phyloP scores from a whole-genome alignment of 2,888 invertebrate species.

The Dolichopus griseipennis region DNA sequence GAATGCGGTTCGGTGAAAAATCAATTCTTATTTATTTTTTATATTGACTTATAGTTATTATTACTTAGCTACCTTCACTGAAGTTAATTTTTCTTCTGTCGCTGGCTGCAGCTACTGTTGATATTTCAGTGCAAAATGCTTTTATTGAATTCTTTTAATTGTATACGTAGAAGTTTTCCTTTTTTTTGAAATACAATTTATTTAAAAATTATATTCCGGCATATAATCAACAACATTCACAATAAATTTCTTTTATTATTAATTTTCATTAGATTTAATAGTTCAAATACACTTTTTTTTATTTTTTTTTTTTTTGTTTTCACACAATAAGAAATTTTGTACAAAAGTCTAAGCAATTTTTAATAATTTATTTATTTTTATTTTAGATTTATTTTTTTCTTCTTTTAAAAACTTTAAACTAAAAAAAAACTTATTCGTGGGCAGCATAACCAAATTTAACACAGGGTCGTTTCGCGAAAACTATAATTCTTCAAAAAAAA shows the following conservation, averaged over 20 bases:
- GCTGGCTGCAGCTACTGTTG: neutral
- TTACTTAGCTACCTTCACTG: neutral
- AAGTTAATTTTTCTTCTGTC: neutral
- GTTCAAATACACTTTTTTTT: neutral
- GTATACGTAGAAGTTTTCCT: neutral
- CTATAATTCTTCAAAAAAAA: too few species aligned
- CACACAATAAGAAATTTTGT: neutral
- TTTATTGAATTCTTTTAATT: neutral
- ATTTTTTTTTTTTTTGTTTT: neutral
- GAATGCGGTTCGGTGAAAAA: neutral
- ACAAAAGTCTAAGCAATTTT: neutral
- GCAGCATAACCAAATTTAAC: neutral
- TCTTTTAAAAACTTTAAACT: too few species aligned
- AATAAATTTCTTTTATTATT: neutral
- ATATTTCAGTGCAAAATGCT: neutral
- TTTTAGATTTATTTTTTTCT: too few species aligned
- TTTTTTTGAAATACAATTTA: neutral
- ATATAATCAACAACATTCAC: neutral
- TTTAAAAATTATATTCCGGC: neutral
- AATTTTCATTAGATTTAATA: neutral
- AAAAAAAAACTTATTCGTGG: constrained; percentile 1
- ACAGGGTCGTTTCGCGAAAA: constrained; percentile 5
- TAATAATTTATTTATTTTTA: too few species aligned
- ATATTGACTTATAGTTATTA: neutral
- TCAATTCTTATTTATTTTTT: neutral